Base-by-base conservation (phyloP, 2,113 vertebrate species). In the Sinocyclocheilus anshuiensis region DNA sequence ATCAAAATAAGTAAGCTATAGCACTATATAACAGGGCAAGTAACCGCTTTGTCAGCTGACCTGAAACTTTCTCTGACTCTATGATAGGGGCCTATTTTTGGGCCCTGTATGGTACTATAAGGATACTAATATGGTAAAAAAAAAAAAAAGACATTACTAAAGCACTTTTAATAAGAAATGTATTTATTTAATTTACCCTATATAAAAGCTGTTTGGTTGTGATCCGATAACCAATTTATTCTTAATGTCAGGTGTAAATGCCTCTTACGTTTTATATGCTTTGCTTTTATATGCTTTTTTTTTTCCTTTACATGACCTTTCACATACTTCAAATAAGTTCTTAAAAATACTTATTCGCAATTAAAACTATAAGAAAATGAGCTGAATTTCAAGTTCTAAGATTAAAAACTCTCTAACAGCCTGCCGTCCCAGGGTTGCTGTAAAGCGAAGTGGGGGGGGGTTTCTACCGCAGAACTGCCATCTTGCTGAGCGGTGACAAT, bases 401-500 rank as follows among this genome's bases (percentile, higher is more conserved):
- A 71, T 82, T 48, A 63, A 81, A 81, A 36, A 9, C 16, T 29
- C 67, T 22, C 26, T 33, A 53, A 42, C 53, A 59, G 77, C 65
- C 53, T 65, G 57, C 55, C 10, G 55, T 61, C 45, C 8, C 26
- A 81, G 36, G 16, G 36, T n/a, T 48, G 33, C 67, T 63, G 53
- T 81, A 42, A 63, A 74, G 16, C 39, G 48, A 65, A 42, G 26
- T n/a, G n/a, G 12, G 33, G 24, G 26, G 71, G 45, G 18, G 76
- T 63, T 87, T 83, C 5, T 26, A 63, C 45, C 0, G 16, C 74
- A 83, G 57, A 65, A 39, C 48, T 69, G 45, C n/a, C 72, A 53
- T 69, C 72, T 26, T 83, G 72, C 57, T 77, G 42, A 57, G 80
- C 63, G 15, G 26, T 53, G 79, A 71, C 48, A 77, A 18, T 77